Percentiles rank a stretch among this genome's conserved stretches.
Evolutionary conservation across 2,888 invertebrate genomes (phyloP).

Genomic region (Sympetrum striolatum): DNA sequence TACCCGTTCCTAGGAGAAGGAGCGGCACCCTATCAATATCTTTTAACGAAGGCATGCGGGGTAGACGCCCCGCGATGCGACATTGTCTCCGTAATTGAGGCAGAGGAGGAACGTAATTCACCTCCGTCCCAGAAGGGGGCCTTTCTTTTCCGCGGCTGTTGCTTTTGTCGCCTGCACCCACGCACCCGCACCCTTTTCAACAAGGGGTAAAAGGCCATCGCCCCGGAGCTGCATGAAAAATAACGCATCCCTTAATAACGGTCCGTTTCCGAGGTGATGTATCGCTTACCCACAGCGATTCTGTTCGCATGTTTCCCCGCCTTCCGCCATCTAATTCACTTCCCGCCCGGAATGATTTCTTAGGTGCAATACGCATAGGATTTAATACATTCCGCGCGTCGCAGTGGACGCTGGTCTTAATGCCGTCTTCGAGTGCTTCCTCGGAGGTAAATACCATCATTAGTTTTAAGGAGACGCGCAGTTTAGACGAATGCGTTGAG

Average conservation of each 20-base stretch:
- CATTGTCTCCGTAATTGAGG: slow-evolving; percentile 23
- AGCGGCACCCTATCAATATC: background rate
- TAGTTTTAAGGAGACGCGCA: background rate
- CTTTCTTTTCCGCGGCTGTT: background rate
- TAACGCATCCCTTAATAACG: background rate
- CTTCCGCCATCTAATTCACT: background rate
- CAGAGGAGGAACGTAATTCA: slow-evolving; percentile 4
- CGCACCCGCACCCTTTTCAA: background rate
- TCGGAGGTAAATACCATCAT: background rate
- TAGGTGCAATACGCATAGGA: background rate
- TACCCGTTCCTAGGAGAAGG: background rate
- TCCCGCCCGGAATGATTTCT: background rate
- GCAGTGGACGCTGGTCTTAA: background rate
- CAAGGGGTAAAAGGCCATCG: background rate
- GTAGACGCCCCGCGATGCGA: slow-evolving; percentile 1
- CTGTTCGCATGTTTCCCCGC: background rate
- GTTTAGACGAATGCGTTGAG: too few relatives aligned
- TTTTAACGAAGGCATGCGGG: background rate
- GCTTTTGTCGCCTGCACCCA: background rate
- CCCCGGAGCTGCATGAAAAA: background rate
- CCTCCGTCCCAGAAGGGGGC: background rate
- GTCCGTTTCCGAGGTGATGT: background rate
- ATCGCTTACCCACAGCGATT: background rate
- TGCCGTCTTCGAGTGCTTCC: background rate
- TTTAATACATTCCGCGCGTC: background rate